phyloP scores from a whole-genome alignment of 2,113 vertebrate genomes.

The Colius striatus region DNA sequence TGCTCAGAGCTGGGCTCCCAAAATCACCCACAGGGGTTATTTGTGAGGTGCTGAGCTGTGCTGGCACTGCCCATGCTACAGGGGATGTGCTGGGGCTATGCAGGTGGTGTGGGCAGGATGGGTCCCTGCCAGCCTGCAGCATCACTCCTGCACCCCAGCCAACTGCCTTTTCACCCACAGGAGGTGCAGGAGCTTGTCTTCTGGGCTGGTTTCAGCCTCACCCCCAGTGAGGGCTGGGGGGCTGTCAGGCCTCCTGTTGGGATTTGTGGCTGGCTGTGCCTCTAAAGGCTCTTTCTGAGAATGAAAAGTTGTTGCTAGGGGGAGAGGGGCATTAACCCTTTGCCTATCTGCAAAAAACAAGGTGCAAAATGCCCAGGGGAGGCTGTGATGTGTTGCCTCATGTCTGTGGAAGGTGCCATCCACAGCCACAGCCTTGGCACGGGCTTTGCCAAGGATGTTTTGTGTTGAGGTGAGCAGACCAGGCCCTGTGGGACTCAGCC shows the following conservation, averaged over 20 bases:
- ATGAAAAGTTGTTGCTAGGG: neutral
- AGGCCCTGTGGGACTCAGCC: neutral
- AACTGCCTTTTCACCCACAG: neutral
- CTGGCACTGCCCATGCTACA: fast-evolving
- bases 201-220: neutral
- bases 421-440: too few species aligned
- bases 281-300: neutral
- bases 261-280: neutral
- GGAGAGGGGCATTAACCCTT: neutral
- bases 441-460: neutral
- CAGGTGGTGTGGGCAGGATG: neutral
- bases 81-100: neutral
- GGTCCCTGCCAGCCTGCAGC: neutral
- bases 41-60: neutral
- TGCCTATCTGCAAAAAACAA: neutral
- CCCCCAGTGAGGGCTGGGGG: too few species aligned
- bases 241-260: neutral
- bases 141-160: neutral
- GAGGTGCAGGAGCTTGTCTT: neutral
- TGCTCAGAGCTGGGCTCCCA: neutral
- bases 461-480: neutral
- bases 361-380: neutral
- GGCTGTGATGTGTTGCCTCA: fast-evolving
- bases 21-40: neutral
- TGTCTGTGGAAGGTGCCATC: fast-evolving